Percentiles rank a stretch among this genome's conserved stretches.
Conservation (phyloP, 2,888 invertebrate genomes). For the Blomia tropicalis region DNA sequence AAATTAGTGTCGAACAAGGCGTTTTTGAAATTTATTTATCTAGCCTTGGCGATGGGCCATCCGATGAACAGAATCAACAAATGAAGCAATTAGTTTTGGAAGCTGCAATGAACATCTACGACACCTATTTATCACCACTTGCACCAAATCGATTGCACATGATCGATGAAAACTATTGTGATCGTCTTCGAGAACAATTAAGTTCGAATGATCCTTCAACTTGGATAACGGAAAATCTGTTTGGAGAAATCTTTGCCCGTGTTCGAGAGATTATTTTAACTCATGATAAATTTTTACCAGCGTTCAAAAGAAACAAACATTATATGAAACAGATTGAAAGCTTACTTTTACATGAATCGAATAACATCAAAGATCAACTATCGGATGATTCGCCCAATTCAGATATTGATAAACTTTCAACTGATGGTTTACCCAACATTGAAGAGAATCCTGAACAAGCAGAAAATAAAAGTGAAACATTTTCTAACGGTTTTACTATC, state of each 20-base stretch:
- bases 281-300: slow-evolving; percentile 47
- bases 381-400: slow-evolving; percentile 7
- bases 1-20: slow-evolving; percentile 50
- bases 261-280: slow-evolving; percentile 36
- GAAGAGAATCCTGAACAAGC: not conserved
- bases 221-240: slow-evolving; percentile 53
- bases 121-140: slow-evolving; percentile 59
- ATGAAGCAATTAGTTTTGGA: slow-evolving; percentile 42
- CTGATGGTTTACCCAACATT: not conserved
- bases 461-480: not conserved
- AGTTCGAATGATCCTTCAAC: slow-evolving; percentile 42
- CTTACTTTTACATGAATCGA: slow-evolving; percentile 56
- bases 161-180: slow-evolving; percentile 45
- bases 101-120: slow-evolving; percentile 55
- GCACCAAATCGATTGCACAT: slow-evolving; percentile 31
- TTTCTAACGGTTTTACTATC: slow-evolving; percentile 35
- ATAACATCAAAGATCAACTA: slow-evolving; percentile 44
- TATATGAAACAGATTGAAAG: no score
- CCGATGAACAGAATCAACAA: slow-evolving; percentile 10
- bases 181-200: slow-evolving; percentile 46
- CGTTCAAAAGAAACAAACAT: slow-evolving; percentile 49
- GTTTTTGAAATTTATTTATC: slow-evolving; percentile 32
- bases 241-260: slow-evolving; percentile 56
- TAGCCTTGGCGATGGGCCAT: not conserved
- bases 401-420: not conserved